Conservation (phyloP, 2,797 vertebrate species). For the Argyrosomus regius region DNA sequence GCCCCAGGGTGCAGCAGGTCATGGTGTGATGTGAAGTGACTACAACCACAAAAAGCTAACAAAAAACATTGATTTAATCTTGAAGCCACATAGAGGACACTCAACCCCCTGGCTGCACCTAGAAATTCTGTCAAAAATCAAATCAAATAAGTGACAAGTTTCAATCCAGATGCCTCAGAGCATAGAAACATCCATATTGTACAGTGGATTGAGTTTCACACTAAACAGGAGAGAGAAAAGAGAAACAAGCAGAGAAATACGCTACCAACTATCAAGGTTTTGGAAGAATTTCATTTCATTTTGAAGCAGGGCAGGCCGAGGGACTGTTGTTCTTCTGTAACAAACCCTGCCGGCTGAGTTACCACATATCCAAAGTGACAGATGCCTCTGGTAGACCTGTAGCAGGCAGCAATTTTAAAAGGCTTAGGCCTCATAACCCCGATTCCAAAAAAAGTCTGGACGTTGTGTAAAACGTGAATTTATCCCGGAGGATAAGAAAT, state of each 20-base stretch:
- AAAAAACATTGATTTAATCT: too few species aligned
- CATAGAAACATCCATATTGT: background rate
- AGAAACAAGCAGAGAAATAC: background rate
- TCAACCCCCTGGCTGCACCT: too few species aligned
- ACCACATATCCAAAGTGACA: conserved; percentile 15
- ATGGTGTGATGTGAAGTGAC: too few species aligned
- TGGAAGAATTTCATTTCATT: background rate
- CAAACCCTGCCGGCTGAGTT: background rate
- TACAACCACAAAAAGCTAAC: too few species aligned
- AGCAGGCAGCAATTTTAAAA: background rate
- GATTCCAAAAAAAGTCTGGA: too few species aligned
- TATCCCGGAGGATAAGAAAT: too few species aligned
- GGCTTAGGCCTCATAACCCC: too few species aligned
- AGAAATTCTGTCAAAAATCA: background rate
- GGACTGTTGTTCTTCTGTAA: background rate
- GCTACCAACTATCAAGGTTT: background rate
- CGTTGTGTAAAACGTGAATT: too few species aligned
- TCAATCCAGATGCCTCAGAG: background rate
- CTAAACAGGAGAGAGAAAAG: background rate
- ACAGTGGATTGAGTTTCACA: background rate
- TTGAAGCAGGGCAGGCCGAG: background rate
- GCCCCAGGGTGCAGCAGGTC: too few species aligned
- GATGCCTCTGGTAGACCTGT: background rate
- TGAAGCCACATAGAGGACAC: too few species aligned
- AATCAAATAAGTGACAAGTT: background rate